Conservation (phyloP, 2,113 vertebrate species). For the Porphyrio hochstetteri region DNA sequence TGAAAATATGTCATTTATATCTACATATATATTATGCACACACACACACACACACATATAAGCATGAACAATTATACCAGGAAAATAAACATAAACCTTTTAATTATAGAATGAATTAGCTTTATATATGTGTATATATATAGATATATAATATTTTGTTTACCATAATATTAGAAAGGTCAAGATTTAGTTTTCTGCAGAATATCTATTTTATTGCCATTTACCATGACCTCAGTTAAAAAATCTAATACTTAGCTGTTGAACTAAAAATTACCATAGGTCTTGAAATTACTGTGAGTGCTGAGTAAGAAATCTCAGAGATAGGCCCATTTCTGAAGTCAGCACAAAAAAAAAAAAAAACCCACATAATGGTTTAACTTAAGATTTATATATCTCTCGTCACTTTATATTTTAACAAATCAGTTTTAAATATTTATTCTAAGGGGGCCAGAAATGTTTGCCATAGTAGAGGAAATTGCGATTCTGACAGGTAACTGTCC, state of each 20-base stretch:
- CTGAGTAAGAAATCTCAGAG: neutral
- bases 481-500: neutral
- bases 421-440: neutral
- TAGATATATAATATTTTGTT: neutral
- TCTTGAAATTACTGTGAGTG: neutral
- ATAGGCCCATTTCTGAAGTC: slow-evolving; percentile 1
- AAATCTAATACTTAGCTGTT: neutral
- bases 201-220: neutral
- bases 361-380: slow-evolving; percentile 1
- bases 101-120: too few species aligned
- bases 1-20: neutral
- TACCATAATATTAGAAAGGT: neutral
- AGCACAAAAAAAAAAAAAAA: slow-evolving; percentile 30
- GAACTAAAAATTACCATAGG: neutral
- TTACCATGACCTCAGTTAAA: slow-evolving; percentile 1
- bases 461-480: neutral
- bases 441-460: neutral
- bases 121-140: too few species aligned
- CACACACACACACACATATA: neutral
- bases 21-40: neutral
- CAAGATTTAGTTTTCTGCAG: neutral
- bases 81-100: neutral
- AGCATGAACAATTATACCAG: neutral
- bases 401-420: neutral
- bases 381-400: neutral